Conservation (phyloP, 2,113 vertebrate genomes). For the Myocastor coypus region DNA sequence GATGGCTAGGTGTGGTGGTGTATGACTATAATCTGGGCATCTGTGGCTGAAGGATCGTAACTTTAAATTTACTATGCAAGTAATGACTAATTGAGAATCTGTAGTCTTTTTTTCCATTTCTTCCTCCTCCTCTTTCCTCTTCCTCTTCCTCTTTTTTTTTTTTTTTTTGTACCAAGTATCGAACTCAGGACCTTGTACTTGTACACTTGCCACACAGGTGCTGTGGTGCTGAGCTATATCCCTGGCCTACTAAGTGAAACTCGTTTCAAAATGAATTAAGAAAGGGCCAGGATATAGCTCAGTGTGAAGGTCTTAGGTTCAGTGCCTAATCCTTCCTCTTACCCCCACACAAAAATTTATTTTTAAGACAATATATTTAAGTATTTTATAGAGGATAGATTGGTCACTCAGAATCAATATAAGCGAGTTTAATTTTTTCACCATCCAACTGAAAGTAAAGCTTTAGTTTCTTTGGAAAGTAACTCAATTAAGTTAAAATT, state of each 20-base stretch:
- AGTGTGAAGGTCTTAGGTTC: not conserved
- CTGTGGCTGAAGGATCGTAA: not conserved
- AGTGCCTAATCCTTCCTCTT: not conserved
- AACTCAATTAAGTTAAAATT: constrained; percentile 8
- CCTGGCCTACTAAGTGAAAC: not conserved
- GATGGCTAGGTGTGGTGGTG: not conserved
- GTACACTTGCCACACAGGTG: too few relatives aligned
- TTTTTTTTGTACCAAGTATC: too few relatives aligned
- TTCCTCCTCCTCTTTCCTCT: too few relatives aligned
- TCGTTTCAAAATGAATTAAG: not conserved
- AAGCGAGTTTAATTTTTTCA: not conserved
- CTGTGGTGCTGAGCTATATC: too few relatives aligned
- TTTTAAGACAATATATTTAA: constrained; percentile 23
- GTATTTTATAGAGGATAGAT: not conserved
- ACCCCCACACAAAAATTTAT: not conserved
- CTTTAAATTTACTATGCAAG: not conserved
- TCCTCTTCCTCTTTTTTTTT: too few relatives aligned
- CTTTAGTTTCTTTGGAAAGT: constrained; percentile 22
- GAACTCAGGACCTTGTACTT: too few relatives aligned
- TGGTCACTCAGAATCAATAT: not conserved
- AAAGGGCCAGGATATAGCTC: not conserved
- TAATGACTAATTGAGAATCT: not conserved
- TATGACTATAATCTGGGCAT: not conserved
- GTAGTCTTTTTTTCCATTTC: not conserved
- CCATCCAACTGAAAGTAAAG: not conserved